Conservation (phyloP, 2,797 vertebrate species). For the Hippopotamyrus pictus region DNA sequence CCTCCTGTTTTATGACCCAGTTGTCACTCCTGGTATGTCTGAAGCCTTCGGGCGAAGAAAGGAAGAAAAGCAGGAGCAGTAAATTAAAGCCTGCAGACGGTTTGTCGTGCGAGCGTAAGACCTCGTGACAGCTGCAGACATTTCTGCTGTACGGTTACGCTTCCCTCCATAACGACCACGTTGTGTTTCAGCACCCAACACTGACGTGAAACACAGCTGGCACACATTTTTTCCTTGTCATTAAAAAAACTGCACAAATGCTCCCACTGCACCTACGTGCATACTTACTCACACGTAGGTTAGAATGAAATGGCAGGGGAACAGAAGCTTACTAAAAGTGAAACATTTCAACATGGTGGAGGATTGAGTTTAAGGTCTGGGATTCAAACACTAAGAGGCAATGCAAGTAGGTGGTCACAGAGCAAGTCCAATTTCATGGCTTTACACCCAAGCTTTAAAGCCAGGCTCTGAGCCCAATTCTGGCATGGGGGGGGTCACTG, state of each 20-base stretch:
- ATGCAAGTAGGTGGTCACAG: neutral
- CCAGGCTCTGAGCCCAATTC: neutral
- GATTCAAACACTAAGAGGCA: neutral
- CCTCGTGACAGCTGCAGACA: slow-evolving; percentile 2
- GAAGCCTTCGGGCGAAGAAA: slow-evolving; percentile 53
- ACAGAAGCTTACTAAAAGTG: neutral
- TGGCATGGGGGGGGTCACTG: neutral
- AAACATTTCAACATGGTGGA: neutral
- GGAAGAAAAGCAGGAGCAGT: slow-evolving; percentile 38
- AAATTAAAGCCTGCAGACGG: slow-evolving; percentile 8
- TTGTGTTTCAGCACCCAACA: neutral
- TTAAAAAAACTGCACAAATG: neutral
- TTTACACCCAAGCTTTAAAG: neutral
- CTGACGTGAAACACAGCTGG: neutral
- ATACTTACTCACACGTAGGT: neutral
- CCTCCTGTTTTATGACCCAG: slow-evolving; percentile 64
- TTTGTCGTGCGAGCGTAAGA: neutral
- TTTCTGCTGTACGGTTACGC: neutral
- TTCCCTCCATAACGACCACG: neutral
- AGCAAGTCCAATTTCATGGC: neutral
- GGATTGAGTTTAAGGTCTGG: neutral
- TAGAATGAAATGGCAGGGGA: neutral
- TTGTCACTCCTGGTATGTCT: slow-evolving; percentile 59
- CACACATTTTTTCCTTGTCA: neutral
- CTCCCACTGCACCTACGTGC: neutral